Evolutionary conservation across 2,113 vertebrate species (phyloP).

Genomic region (Lepisosteus oculatus): DNA sequence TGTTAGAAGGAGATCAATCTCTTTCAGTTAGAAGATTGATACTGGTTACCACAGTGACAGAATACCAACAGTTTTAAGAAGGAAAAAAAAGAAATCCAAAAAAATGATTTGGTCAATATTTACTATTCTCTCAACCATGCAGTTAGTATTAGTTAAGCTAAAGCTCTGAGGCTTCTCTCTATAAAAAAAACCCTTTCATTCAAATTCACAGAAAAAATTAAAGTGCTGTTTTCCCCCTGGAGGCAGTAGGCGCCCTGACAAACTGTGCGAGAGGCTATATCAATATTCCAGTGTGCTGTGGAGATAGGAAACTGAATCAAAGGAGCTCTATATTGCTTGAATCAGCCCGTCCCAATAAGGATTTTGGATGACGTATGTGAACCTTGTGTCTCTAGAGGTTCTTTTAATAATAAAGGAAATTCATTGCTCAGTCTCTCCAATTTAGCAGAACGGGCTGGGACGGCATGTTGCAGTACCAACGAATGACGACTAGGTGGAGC

Average conservation of each 20-base stretch:
- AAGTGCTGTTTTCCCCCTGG: slow-evolving; percentile 5
- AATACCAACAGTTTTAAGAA: slow-evolving; percentile 20
- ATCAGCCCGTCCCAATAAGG: background rate
- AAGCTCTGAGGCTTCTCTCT: background rate
- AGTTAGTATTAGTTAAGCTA: slow-evolving; percentile 16
- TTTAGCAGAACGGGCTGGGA: background rate
- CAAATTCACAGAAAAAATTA: slow-evolving; percentile 7
- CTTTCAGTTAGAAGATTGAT: background rate
- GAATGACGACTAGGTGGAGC: no score
- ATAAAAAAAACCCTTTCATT: slow-evolving; percentile 25
- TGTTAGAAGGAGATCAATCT: slow-evolving; percentile 5
- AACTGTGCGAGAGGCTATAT: slow-evolving; percentile 8
- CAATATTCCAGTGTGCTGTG: slow-evolving; percentile 14
- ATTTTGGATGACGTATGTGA: background rate
- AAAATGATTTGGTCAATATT: slow-evolving; percentile 27
- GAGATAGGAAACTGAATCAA: slow-evolving; percentile 16
- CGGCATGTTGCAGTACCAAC: no score
- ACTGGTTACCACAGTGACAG: slow-evolving; percentile 2
- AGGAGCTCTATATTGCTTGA: slow-evolving; percentile 8
- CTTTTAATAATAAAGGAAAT: no score
- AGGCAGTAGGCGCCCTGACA: slow-evolving; percentile 10
- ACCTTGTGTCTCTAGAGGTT: no score
- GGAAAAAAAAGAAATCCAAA: background rate
- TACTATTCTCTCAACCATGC: slow-evolving; percentile 22
- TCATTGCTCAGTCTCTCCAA: background rate